phyloP scores from a whole-genome alignment of 2,113 vertebrate genomes.

The Gallinago media region DNA sequence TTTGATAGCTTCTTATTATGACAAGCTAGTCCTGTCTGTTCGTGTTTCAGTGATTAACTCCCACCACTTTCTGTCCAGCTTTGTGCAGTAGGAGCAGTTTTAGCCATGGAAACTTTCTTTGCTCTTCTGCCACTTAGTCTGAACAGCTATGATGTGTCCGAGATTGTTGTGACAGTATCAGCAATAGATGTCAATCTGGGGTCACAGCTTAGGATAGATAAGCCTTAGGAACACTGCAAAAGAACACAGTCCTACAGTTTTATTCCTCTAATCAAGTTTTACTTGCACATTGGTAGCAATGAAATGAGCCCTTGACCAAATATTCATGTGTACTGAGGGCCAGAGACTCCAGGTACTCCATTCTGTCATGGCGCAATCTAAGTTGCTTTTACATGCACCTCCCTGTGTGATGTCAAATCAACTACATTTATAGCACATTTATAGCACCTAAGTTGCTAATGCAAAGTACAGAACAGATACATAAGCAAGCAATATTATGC shows the following conservation, averaged over 20 bases:
- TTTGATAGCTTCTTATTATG: slow-evolving; percentile 72
- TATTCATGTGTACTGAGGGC: background rate
- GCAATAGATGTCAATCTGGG: background rate
- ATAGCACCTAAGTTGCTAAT: background rate
- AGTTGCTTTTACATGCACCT: background rate
- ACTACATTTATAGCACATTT: background rate
- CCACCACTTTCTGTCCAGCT: slow-evolving; percentile 56
- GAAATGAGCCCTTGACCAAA: background rate
- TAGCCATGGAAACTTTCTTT: slow-evolving; percentile 45
- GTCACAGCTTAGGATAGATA: background rate
- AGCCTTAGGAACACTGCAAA: background rate
- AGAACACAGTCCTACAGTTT: background rate
- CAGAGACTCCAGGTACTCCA: background rate
- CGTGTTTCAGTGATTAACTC: slow-evolving; percentile 68
- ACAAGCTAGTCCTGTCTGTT: slow-evolving; percentile 70
- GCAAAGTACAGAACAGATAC: background rate
- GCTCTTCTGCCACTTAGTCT: slow-evolving; percentile 21
- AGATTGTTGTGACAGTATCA: background rate
- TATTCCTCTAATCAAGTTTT: background rate
- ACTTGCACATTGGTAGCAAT: background rate
- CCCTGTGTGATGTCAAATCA: background rate
- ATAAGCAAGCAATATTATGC: background rate
- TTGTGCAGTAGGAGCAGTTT: background rate
- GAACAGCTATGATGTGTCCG: background rate
- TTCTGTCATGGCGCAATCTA: fast-evolving